phyloP scores from a whole-genome alignment of 2,113 vertebrate species.

The Eleginops maclovinus region DNA sequence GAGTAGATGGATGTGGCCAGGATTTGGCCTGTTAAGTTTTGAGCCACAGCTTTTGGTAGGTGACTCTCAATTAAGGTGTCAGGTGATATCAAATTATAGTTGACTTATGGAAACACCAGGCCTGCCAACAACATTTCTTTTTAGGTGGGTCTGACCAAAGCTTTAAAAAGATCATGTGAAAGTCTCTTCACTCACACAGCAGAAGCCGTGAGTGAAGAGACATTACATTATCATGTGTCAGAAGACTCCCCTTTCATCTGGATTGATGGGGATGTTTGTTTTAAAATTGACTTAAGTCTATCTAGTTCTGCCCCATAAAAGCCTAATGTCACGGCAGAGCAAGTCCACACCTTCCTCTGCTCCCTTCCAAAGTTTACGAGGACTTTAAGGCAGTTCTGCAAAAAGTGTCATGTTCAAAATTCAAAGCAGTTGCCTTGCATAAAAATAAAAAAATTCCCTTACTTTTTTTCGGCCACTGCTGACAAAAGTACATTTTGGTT shows the following conservation, averaged over 20 bases:
- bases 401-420: constrained; percentile 8
- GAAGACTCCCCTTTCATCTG: constrained; percentile 18
- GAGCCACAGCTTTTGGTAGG: constrained; percentile 50
- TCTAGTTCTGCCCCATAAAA: constrained; percentile 14
- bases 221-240: constrained; percentile 14
- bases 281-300: constrained; percentile 25
- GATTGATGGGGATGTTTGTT: constrained; percentile 45
- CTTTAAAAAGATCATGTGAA: constrained; percentile 46
- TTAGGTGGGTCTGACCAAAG: constrained; percentile 45
- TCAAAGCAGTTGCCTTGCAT: constrained; percentile 6
- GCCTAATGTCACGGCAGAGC: constrained; percentile 32
- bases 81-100: constrained; percentile 71
- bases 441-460: not conserved
- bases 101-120: constrained; percentile 64
- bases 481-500: constrained; percentile 21
- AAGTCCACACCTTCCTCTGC: not conserved
- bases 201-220: constrained; percentile 17
- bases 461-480: not conserved
- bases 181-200: not conserved
- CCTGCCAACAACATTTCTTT: constrained; percentile 14
- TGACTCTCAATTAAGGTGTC: constrained; percentile 75
- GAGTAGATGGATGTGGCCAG: constrained; percentile 54
- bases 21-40: constrained; percentile 64
- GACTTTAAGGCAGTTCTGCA: not conserved
- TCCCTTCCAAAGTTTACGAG: not conserved